Conservation (phyloP, 1,140 invertebrate species). For the Drosophila bifasciata region DNA sequence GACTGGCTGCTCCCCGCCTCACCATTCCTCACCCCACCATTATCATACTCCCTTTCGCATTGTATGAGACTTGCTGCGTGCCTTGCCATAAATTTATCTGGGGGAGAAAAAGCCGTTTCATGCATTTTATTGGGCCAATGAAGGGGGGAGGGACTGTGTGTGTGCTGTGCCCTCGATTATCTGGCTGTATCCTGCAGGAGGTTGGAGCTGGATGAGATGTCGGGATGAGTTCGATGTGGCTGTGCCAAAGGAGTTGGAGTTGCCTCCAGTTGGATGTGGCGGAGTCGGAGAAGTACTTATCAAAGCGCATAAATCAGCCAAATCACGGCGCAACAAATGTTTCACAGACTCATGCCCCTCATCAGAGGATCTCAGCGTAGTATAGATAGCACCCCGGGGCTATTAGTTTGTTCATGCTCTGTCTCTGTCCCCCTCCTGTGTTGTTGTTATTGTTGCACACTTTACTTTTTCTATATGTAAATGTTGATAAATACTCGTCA, state of each 20-base stretch:
- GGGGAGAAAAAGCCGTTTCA: conserved; percentile 28
- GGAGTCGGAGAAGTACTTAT: conserved; percentile 47
- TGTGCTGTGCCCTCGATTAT: conserved; percentile 42
- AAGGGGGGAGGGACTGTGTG: background rate
- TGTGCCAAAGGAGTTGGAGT: background rate
- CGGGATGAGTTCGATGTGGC: too few relatives aligned
- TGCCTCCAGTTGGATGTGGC: background rate
- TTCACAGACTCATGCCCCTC: conserved; percentile 52
- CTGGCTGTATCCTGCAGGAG: conserved; percentile 27
- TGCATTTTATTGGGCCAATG: conserved; percentile 61
- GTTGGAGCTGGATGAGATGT: background rate
- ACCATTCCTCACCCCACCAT: too few relatives aligned
- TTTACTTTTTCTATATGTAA: conserved; percentile 33
- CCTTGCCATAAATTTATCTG: conserved; percentile 52
- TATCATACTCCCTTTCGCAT: too few relatives aligned
- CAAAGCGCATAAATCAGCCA: conserved; percentile 72
- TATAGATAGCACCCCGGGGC: background rate
- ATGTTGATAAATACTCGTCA: conserved; percentile 42
- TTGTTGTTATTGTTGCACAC: background rate
- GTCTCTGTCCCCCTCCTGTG: too few relatives aligned
- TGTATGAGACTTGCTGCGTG: conserved; percentile 13
- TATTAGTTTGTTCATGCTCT: conserved; percentile 10
- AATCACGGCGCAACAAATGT: conserved; percentile 75
- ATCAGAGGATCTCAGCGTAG: background rate
- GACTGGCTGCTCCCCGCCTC: background rate